Percentiles rank a stretch among this genome's conserved stretches.
phyloP scores from a whole-genome alignment of 2,888 invertebrate genomes.

The Ophion ventricosus region DNA sequence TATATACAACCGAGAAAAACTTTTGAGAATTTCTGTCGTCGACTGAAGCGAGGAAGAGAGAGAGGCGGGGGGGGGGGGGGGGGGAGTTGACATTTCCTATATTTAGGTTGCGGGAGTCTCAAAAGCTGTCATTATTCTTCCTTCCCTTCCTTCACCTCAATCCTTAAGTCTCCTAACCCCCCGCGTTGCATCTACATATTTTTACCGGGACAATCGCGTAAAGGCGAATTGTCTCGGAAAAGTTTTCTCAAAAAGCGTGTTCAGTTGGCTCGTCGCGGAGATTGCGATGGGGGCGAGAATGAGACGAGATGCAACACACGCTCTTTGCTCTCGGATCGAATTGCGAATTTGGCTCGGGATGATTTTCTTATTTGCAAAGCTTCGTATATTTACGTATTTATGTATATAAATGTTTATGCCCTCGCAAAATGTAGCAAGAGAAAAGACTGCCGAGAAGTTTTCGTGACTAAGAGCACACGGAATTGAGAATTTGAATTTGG shows the following conservation, averaged over 20 bases:
- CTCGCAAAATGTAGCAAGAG: too few relatives aligned
- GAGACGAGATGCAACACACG: not conserved
- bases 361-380: not conserved
- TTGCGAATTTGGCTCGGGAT: slow-evolving; percentile 8
- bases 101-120: slow-evolving; percentile 49
- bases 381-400: not conserved
- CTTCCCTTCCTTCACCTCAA: not conserved
- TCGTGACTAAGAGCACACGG: too few relatives aligned
- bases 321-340: not conserved
- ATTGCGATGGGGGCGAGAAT: not conserved
- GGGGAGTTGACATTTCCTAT: slow-evolving; percentile 44
- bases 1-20: slow-evolving; percentile 29
- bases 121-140: slow-evolving; percentile 20
- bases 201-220: not conserved
- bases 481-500: too few relatives aligned
- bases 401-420: too few relatives aligned
- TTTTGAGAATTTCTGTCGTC: slow-evolving; percentile 42
- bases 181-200: not conserved
- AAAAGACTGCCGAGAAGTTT: too few relatives aligned
- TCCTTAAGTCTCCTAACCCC: too few relatives aligned
- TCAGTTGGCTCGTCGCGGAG: not conserved
- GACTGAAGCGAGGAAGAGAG: not conserved
- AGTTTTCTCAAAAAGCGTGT: not conserved
- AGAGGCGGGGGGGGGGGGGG: not conserved
- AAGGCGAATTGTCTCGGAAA: not conserved